Evolutionary conservation across 2,797 vertebrate genomes (phyloP).

Genomic region (Echeneis naucrates): DNA sequence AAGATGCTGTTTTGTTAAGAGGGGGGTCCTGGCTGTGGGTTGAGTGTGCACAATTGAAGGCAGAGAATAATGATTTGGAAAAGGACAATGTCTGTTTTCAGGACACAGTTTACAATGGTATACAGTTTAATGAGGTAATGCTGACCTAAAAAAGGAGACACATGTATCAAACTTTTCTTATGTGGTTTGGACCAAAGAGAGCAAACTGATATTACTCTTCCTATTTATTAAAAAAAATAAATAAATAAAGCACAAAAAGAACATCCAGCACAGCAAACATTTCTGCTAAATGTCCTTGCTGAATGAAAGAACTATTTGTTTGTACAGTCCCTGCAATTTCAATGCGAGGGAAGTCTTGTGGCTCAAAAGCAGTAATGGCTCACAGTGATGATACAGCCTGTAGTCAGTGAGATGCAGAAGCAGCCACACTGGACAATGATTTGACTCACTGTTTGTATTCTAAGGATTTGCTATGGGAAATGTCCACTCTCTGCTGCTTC

Average conservation of each 20-base stretch:
- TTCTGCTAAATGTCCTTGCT: constrained; percentile 7
- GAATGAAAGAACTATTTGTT: constrained; percentile 43
- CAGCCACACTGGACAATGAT: constrained; percentile 48
- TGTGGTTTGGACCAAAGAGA: constrained; percentile 17
- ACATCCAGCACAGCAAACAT: constrained; percentile 13
- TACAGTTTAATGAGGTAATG: constrained; percentile 44
- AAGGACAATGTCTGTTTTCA: constrained; percentile 21
- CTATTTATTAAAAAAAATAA: constrained; percentile 28
- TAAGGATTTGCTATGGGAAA: constrained; percentile 76
- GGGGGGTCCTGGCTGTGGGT: neutral
- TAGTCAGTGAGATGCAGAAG: constrained; percentile 62
- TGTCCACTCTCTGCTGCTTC: constrained; percentile 69
- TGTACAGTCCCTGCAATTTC: constrained; percentile 44
- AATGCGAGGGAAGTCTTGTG: constrained; percentile 40
- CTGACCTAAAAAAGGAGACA: constrained; percentile 19
- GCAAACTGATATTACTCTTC: constrained; percentile 21
- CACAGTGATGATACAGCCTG: constrained; percentile 59
- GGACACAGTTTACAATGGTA: constrained; percentile 25
- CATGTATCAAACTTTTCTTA: constrained; percentile 24
- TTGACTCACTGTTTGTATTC: constrained; percentile 72
- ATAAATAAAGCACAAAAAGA: constrained; percentile 6
- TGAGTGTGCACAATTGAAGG: constrained; percentile 7
- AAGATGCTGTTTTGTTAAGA: neutral
- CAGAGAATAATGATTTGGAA: neutral
- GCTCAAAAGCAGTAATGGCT: constrained; percentile 57